A percentile compares a stretch with the other conserved stretches of the same genome.
phyloP scores from a whole-genome alignment of 2,888 invertebrate genomes.

The Callosobruchus maculatus region DNA sequence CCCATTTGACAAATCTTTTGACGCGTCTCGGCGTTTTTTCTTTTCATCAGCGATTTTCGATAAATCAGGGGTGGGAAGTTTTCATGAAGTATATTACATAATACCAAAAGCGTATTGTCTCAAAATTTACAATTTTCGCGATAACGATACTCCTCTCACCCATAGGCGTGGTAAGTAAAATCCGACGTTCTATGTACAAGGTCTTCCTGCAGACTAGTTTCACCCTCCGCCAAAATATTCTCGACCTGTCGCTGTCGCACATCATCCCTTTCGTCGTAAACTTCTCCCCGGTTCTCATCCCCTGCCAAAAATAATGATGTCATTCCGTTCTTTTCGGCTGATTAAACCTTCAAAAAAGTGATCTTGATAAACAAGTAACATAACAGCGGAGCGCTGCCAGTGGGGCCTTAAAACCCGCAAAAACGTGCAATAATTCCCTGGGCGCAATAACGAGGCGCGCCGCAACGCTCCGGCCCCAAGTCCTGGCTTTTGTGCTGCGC shows the following conservation, averaged over 20 bases:
- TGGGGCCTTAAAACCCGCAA: neutral
- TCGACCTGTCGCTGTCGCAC: neutral
- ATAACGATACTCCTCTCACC: too few relatives aligned
- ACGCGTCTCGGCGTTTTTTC: too few relatives aligned
- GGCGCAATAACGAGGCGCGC: neutral
- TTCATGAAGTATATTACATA: too few relatives aligned
- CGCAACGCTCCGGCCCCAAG: neutral
- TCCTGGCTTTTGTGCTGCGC: neutral
- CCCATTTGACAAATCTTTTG: too few relatives aligned
- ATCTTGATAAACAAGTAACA: neutral
- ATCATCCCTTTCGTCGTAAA: neutral
- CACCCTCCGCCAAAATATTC: neutral
- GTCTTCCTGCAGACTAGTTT: neutral
- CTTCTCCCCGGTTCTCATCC: neutral
- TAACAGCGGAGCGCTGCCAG: neutral
- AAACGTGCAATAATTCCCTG: neutral
- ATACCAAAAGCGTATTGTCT: too few relatives aligned
- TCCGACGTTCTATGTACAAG: too few relatives aligned
- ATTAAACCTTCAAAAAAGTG: neutral
- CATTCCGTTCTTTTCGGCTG: slow-evolving; percentile 1
- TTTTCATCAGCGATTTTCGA: too few relatives aligned
- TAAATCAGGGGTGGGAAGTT: too few relatives aligned
- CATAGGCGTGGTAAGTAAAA: too few relatives aligned
- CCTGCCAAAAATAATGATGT: slow-evolving; percentile 3
- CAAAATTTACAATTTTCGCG: too few relatives aligned